Evolutionary conservation across 2,888 invertebrate species (phyloP), one percentile per base, ranked within the genome.

Genomic region (Hirtodrosophila duncani): DNA sequence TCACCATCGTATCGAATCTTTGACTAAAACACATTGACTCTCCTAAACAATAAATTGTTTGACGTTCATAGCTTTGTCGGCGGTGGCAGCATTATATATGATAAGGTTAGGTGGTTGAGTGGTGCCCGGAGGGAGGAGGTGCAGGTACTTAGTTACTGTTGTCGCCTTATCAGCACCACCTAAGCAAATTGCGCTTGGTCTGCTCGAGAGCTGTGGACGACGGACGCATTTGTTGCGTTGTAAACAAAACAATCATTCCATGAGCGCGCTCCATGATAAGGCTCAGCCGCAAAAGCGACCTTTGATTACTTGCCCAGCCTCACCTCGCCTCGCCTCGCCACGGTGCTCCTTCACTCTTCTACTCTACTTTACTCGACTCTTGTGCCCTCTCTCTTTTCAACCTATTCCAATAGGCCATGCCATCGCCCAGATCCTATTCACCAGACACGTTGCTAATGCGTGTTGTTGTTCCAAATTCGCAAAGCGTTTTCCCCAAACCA

Each of bases 191-290:
- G 67, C 75, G 71, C n/a, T n/a, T 71, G 71, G 62, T 50, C 23
- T 30, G 63, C 34, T 36, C n/a, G n/a, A n/a, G n/a, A n/a, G n/a
- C n/a, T n/a, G n/a, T n/a, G n/a, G n/a, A n/a, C n/a, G n/a, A n/a
- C n/a, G n/a, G n/a, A n/a, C n/a, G n/a, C n/a, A n/a, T n/a, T n/a
- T 14, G 31, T 17, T 46, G 65, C 39, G 55, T 36, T 56, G 80
- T 67, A 71, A 75, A 77, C 80, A 71, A 71, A 62, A 57, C 65
- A 77, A 72, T 68, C 53, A 48, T 46, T 49, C 50, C 34, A 59
- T 30, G 39, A 52, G 53, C 50, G 20, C 8, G 10, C 45, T 30
- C 53, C 18, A 24, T 38, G 27, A 29, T 13, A 41, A 51, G 41
- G 36, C 38, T 16, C 21, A 24, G 16, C 52, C 39, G 46, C 55